Base-by-base conservation (phyloP, 2,797 vertebrate species). In the Babyrousa celebensis region DNA sequence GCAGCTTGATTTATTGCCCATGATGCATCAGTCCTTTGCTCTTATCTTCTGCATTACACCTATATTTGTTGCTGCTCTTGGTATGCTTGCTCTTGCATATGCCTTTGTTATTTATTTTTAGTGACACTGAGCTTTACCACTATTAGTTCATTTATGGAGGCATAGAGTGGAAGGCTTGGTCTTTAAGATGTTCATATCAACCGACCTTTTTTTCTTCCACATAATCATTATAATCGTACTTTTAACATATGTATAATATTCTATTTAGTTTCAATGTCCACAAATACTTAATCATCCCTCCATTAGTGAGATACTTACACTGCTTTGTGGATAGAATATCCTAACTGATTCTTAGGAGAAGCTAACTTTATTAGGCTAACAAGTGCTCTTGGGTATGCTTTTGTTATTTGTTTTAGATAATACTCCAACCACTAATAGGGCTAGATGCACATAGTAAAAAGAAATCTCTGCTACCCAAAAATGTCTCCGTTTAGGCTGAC, bases 11-110 rank as follows among this genome's bases (percentile, higher is more conserved):
- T 71, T 43, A 91, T 17, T 43, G 14, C 6, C 43, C 29, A 48
- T 36, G 18, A 32, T 36, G 18, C 21, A 87, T 1, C 8, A 21
- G 14, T 54, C 12, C n/a, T 23, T 82, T 89, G 3, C 27, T 83
- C n/a, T 48, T 54, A 1, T 6, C 11, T 67, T 82, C 14, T 3
- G 14, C 43, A 12, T 0, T 18, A 14, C 21, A 11, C 1, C 54
- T 67, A 12, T 9, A 62, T 18, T 40, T 48, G 68, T 27, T 86
- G 8, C 12, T n/a, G 6, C 48, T 27, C 12, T 10, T 36, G n/a
- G n/a, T n/a, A 36, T 58, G 6, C 12, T 74, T 52, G 9, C 2
- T 93, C 6, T 72, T 70, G 18, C 1, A 1, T 74, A 7, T 70
- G 5, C 1, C 5, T 14, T 40, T 65, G 32, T 43, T n/a, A 84